Conservation (phyloP, 2,113 vertebrate genomes). For the Eidolon helvum region DNA sequence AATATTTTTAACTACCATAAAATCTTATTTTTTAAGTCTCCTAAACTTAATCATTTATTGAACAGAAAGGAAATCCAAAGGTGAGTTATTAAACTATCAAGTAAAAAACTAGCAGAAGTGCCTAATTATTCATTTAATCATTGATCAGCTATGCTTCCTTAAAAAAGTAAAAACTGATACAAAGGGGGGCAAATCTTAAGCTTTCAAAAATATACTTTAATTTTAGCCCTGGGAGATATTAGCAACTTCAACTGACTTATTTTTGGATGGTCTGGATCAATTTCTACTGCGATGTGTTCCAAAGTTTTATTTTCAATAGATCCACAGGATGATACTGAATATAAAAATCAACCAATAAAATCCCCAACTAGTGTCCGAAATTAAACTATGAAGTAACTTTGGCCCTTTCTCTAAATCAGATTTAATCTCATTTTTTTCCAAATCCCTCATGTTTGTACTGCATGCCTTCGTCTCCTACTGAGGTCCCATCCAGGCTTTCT, state of each 20-base stretch:
- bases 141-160: neutral
- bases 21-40: neutral
- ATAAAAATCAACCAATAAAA: slow-evolving; percentile 39
- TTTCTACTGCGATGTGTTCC: slow-evolving; percentile 24
- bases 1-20: neutral
- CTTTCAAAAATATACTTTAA: neutral
- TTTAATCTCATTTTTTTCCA: neutral
- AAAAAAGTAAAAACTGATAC: neutral
- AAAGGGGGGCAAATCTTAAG: neutral
- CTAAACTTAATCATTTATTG: neutral
- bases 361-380: neutral
- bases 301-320: slow-evolving; percentile 43
- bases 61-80: neutral
- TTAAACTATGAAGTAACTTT: neutral
- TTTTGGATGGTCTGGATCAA: neutral
- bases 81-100: neutral
- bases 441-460: neutral
- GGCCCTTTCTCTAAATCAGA: neutral
- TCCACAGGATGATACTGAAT: neutral
- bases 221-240: neutral
- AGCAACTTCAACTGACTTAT: neutral
- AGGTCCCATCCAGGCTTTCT: neutral
- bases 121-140: neutral
- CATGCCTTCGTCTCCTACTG: neutral
- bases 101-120: neutral